Conservation (phyloP, 2,113 vertebrate genomes). For the Chloropsis cyanopogon region DNA sequence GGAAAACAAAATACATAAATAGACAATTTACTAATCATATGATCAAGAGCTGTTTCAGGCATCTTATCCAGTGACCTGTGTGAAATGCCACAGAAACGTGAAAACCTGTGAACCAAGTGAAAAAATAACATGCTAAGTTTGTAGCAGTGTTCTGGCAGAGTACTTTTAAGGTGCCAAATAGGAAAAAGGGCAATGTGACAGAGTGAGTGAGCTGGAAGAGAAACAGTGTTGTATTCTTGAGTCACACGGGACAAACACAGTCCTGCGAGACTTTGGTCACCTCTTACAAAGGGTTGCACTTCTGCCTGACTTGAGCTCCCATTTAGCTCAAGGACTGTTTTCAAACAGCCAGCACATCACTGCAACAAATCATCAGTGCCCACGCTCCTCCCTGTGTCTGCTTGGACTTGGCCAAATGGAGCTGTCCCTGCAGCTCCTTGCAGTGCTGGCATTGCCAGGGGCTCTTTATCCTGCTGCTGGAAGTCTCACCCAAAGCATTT, state of each 20-base stretch:
- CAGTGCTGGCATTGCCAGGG: background rate
- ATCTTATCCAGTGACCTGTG: background rate
- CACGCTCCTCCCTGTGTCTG: accelerated
- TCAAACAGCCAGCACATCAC: background rate
- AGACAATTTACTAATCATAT: background rate
- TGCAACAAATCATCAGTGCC: background rate
- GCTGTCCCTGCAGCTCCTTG: background rate
- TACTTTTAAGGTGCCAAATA: background rate
- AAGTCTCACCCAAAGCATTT: background rate
- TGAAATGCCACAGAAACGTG: background rate
- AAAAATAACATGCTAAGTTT: background rate
- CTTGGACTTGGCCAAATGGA: background rate
- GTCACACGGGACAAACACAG: background rate
- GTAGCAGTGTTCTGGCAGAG: background rate
- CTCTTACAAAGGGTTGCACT: background rate
- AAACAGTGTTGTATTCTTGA: background rate
- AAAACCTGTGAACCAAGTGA: background rate
- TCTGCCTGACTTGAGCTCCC: background rate
- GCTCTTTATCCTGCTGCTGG: background rate
- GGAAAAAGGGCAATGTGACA: background rate
- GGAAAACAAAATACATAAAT: background rate
- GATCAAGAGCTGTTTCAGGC: background rate
- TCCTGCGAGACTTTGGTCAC: background rate
- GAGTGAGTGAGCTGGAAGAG: background rate
- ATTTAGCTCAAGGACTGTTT: background rate